A percentile compares a stretch with the other conserved stretches of the same genome.
Conservation (phyloP, 2,113 vertebrate species). For the Excalfactoria chinensis region DNA sequence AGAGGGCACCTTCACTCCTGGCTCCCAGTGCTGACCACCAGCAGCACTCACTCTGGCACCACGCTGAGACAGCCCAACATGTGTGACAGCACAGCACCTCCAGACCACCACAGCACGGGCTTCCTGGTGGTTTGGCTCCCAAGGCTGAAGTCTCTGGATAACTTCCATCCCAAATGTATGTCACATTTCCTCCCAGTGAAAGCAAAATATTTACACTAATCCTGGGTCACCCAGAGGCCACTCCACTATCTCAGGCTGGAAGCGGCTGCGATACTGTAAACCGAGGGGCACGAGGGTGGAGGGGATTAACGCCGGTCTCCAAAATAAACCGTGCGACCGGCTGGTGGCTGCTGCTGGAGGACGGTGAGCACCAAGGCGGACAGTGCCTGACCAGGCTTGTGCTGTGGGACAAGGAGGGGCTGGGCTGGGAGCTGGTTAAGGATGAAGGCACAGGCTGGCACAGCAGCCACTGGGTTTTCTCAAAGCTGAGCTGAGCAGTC, state of each 20-base stretch:
- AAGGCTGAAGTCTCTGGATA: slow-evolving; percentile 62
- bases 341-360: neutral
- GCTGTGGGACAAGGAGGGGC: accelerated
- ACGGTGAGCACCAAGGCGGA: neutral
- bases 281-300: accelerated
- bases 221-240: slow-evolving; percentile 58
- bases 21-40: neutral
- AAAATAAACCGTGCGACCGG: neutral
- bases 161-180: slow-evolving; percentile 64
- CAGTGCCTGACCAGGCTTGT: accelerated
- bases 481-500: neutral
- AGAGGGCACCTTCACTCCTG: accelerated
- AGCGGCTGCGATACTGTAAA: slow-evolving; percentile 12
- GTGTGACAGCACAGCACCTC: neutral
- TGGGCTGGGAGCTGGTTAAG: neutral
- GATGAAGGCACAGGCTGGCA: neutral
- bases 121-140: slow-evolving; percentile 16
- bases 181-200: slow-evolving; percentile 69
- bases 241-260: slow-evolving; percentile 40
- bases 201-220: slow-evolving; percentile 75
- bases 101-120: neutral
- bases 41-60: neutral
- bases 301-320: neutral
- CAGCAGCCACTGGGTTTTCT: neutral
- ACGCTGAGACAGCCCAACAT: accelerated